These are phyloP conservation scores for Garrulus glandarius DNA, from an alignment of 2,797 vertebrate species.

Conservation along the genomic window DNA sequence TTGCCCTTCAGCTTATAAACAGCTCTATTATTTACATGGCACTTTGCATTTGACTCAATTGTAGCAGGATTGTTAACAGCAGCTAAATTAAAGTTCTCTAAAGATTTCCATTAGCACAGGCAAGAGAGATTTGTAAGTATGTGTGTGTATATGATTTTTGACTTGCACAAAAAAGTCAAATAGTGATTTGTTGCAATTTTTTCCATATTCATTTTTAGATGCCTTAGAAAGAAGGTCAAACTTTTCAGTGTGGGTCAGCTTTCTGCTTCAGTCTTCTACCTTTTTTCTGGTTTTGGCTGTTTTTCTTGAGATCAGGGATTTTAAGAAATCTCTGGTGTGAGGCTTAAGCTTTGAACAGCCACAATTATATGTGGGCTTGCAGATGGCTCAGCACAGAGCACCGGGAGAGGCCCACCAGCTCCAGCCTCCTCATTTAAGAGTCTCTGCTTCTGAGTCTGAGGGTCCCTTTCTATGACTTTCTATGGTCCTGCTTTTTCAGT, in stretches of 20 bases:
- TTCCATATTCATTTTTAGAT: not conserved
- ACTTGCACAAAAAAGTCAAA: not conserved
- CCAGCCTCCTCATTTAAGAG: not conserved
- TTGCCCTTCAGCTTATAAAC: conserved; percentile 45
- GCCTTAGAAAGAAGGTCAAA: not conserved
- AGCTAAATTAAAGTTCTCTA: not conserved
- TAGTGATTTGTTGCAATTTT: not conserved
- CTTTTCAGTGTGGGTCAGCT: not conserved
- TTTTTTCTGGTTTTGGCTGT: not conserved
- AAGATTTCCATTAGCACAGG: conserved; percentile 39
- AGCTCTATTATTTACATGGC: not conserved
- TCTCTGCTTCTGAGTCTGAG: not conserved
- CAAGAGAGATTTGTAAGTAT: not conserved
- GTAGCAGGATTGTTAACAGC: not conserved
- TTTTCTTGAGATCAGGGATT: not conserved
- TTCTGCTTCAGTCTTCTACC: not conserved
- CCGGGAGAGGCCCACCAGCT: not conserved
- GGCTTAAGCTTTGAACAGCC: not conserved
- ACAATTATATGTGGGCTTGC: not conserved
- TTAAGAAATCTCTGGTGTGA: not conserved
- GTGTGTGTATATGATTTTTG: not conserved
- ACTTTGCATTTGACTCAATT: not conserved
- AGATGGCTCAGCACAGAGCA: not conserved
- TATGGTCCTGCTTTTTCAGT: not conserved
- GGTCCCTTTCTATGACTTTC: not conserved